Evolutionary conservation across 2,888 invertebrate genomes (phyloP).

Genomic region (Cremastobaeus sp.): DNA sequence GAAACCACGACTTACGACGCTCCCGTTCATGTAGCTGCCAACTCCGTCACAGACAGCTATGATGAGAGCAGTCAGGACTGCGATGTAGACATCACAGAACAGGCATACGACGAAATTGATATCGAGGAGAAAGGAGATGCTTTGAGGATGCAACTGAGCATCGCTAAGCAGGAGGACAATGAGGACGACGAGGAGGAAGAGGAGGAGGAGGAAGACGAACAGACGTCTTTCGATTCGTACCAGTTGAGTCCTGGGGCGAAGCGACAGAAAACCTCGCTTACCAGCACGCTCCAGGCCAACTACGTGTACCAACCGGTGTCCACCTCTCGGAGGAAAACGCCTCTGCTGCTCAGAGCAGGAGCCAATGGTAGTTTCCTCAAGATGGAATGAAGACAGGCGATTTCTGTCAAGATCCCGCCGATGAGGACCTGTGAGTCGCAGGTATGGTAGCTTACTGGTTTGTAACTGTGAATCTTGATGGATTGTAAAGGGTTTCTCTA

Average conservation of each 20-base stretch:
- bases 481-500: no score
- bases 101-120: conserved; percentile 87
- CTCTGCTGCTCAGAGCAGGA: conserved; percentile 70
- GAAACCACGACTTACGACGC: conserved; percentile 73
- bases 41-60: conserved; percentile 76
- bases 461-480: no score
- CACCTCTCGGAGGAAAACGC: conserved; percentile 74
- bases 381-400: conserved; percentile 70
- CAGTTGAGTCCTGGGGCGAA: conserved; percentile 71
- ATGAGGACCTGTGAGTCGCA: not conserved
- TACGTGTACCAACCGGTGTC: conserved; percentile 75
- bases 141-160: conserved; percentile 80
- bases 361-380: conserved; percentile 64
- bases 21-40: conserved; percentile 77
- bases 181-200: conserved; percentile 87
- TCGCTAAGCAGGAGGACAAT: conserved; percentile 81
- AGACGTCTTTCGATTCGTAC: conserved; percentile 67
- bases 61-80: conserved; percentile 77
- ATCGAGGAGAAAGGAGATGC: conserved; percentile 83
- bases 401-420: not conserved
- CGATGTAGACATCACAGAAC: conserved; percentile 81
- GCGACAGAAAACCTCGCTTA: conserved; percentile 72
- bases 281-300: conserved; percentile 72
- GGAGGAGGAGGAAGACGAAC: conserved; percentile 83
- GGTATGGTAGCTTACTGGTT: not conserved